A percentile compares a stretch with the other conserved stretches of the same genome.
These are phyloP conservation scores for Parauchenoglanis punctatus DNA, from an alignment of 2,797 vertebrate species.

Conservation along the genomic window DNA sequence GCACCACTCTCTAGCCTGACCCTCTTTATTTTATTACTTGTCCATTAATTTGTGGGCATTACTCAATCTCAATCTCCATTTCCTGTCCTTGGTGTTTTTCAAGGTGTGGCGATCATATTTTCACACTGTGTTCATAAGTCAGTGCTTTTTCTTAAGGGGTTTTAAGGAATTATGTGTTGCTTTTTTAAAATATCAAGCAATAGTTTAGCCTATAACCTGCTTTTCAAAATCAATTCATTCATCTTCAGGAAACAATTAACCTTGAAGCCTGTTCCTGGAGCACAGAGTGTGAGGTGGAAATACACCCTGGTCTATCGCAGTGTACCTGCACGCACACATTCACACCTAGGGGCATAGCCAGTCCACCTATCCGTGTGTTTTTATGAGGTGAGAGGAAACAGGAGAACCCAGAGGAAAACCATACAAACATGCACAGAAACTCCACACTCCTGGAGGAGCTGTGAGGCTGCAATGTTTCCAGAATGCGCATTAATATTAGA, in stretches of 20 bases:
- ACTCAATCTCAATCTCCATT: not conserved
- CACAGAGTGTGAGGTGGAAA: not conserved
- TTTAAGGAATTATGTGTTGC: not conserved
- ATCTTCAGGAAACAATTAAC: not conserved
- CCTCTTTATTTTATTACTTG: constrained; percentile 37
- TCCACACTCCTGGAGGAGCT: constrained; percentile 3
- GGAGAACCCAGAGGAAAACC: not conserved
- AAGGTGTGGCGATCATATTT: not conserved
- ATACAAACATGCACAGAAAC: not conserved
- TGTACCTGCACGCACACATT: not conserved
- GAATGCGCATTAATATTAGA: constrained; percentile 27
- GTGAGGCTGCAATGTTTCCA: not conserved
- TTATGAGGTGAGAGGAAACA: not conserved
- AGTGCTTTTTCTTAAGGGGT: not conserved
- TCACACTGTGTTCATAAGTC: not conserved
- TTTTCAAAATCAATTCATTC: constrained; percentile 6
- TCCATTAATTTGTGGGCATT: constrained; percentile 23
- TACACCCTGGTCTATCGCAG: not conserved
- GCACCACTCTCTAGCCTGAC: not conserved
- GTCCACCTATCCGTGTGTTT: not conserved
- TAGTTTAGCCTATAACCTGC: not conserved
- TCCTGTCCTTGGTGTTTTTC: not conserved
- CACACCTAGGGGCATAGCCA: not conserved
- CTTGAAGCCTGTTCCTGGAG: not conserved
- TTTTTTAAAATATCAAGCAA: not conserved